A percentile compares a stretch with the other conserved stretches of the same genome.
phyloP scores from a whole-genome alignment of 2,888 invertebrate species.

The Fragum fragum region DNA sequence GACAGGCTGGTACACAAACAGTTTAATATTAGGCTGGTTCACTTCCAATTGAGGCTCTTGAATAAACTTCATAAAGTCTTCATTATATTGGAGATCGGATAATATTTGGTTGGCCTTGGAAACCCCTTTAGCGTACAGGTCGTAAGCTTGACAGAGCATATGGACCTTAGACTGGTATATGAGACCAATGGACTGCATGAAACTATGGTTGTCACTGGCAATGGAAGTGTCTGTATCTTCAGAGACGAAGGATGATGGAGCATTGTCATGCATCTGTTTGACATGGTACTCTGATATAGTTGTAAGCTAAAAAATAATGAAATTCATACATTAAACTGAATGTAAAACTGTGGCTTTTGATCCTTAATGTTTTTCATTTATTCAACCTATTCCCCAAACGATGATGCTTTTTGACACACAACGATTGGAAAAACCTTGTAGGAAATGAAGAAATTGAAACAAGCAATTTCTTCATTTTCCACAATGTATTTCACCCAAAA shows the following conservation, averaged over 20 bases:
- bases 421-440: too few relatives aligned
- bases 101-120: slow-evolving; percentile 76
- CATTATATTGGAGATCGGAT: slow-evolving; percentile 72
- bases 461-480: too few relatives aligned
- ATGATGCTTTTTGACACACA: too few relatives aligned
- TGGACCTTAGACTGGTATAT: slow-evolving; percentile 80
- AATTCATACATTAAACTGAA: not conserved
- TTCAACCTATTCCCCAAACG: too few relatives aligned
- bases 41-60: slow-evolving; percentile 71
- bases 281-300: slow-evolving; percentile 83
- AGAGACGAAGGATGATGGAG: slow-evolving; percentile 76
- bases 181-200: slow-evolving; percentile 78
- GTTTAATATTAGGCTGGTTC: slow-evolving; percentile 78
- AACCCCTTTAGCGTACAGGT: slow-evolving; percentile 83
- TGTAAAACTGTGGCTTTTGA: too few relatives aligned
- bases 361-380: too few relatives aligned
- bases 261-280: slow-evolving; percentile 83
- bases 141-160: slow-evolving; percentile 83
- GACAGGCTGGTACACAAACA: slow-evolving; percentile 79
- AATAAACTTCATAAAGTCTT: slow-evolving; percentile 81
- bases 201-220: slow-evolving; percentile 73
- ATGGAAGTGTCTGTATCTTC: slow-evolving; percentile 77
- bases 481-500: too few relatives aligned
- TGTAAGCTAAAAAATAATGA: slow-evolving; percentile 75
- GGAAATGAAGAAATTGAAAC: too few relatives aligned